Conservation (phyloP, 2,113 vertebrate genomes). For the Chitala chitala region DNA sequence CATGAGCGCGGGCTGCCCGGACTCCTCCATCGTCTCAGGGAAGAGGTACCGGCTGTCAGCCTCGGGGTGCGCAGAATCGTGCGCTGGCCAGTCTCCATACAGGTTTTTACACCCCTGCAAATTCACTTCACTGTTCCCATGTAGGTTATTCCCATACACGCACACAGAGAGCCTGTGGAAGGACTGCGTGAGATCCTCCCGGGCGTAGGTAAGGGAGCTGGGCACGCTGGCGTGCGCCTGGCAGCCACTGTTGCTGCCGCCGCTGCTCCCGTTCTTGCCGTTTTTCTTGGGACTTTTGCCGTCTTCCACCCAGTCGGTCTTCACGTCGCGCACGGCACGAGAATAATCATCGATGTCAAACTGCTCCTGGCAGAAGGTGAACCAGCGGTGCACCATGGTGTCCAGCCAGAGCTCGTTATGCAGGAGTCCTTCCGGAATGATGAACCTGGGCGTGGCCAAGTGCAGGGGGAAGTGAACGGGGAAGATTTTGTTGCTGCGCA, state of each 20-base stretch:
- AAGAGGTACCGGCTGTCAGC: conserved; percentile 79
- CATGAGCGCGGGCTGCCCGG: conserved; percentile 49
- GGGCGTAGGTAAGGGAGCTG: conserved; percentile 83
- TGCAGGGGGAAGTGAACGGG: conserved; percentile 91
- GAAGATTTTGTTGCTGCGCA: conserved; percentile 83
- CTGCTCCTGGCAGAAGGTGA: conserved; percentile 87
- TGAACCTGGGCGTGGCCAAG: conserved; percentile 77
- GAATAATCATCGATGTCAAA: conserved; percentile 96
- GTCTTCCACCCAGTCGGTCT: conserved; percentile 86
- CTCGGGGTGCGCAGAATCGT: conserved; percentile 73
- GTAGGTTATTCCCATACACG: conserved; percentile 92
- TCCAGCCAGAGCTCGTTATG: conserved; percentile 86
- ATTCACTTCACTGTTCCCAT: conserved; percentile 93
- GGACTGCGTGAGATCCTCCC: conserved; percentile 92
- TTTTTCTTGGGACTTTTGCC: conserved; percentile 85
- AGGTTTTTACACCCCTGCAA: conserved; percentile 85
- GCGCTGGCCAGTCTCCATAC: conserved; percentile 79
- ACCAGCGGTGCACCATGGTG: conserved; percentile 86
- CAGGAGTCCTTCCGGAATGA: conserved; percentile 79
- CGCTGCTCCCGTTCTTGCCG: conserved; percentile 39
- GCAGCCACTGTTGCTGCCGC: conserved; percentile 60
- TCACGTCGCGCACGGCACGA: conserved; percentile 84
- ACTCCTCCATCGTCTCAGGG: conserved; percentile 72
- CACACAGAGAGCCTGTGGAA: conserved; percentile 95
- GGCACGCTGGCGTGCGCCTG: conserved; percentile 75